A percentile compares a stretch with the other conserved stretches of the same genome.
Evolutionary conservation across 2,888 invertebrate genomes (phyloP).

Genomic region (Parnassius mnemosyne): DNA sequence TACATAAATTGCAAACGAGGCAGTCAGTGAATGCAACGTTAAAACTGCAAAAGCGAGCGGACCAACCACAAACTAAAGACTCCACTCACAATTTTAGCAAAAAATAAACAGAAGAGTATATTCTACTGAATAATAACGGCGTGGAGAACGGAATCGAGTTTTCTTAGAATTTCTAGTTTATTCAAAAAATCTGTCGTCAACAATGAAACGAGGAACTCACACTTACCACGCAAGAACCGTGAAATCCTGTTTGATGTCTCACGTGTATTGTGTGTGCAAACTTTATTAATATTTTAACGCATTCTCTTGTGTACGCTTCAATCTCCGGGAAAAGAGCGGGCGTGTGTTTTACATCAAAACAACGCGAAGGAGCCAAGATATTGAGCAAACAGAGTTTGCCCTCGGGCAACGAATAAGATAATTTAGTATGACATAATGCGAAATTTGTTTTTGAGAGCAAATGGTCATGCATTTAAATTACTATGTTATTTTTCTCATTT

Average conservation of each 20-base stretch:
- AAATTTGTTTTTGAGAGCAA: constrained; percentile 13
- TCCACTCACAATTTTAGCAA: too few species aligned
- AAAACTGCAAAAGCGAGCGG: too few species aligned
- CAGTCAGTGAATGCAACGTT: too few species aligned
- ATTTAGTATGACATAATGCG: constrained; percentile 20
- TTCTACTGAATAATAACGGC: too few species aligned
- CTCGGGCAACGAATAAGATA: constrained; percentile 14
- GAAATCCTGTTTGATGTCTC: constrained; percentile 16
- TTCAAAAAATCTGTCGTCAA: background rate
- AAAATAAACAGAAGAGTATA: too few species aligned
- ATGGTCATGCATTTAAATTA: constrained; percentile 23
- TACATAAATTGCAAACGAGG: too few species aligned
- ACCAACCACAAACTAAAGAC: too few species aligned
- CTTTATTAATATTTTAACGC: constrained; percentile 23
- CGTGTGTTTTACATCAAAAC: constrained; percentile 25
- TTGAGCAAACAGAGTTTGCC: constrained; percentile 5
- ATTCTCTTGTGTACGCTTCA: constrained; percentile 13
- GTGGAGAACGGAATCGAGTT: too few species aligned
- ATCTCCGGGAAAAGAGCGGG: constrained; percentile 24
- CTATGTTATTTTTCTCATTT: background rate
- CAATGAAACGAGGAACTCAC: background rate
- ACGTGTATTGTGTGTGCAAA: constrained; percentile 19
- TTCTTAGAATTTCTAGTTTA: too few species aligned
- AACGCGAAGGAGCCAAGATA: constrained; percentile 9
- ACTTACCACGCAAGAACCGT: constrained; percentile 10